These are phyloP conservation scores for Microctonus brassicae DNA, from an alignment of 2,888 invertebrate species.

Conservation along the genomic window DNA sequence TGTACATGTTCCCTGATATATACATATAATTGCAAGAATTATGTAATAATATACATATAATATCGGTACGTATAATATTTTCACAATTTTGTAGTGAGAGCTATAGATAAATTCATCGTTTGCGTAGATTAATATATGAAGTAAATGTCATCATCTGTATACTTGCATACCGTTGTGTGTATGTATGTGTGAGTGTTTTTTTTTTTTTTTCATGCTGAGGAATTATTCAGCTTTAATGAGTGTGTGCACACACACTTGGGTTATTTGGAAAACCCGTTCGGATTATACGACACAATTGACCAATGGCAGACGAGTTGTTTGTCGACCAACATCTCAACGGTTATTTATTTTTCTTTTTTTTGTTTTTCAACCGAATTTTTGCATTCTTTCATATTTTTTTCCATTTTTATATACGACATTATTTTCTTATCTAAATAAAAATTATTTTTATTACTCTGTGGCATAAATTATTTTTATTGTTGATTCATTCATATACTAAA, in stretches of 20 bases:
- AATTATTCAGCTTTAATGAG: not conserved
- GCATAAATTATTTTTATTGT: not conserved
- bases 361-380: not conserved
- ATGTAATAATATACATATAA: too few relatives aligned
- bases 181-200: not conserved
- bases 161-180: not conserved
- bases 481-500: not conserved
- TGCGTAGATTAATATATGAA: not conserved
- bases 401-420: not conserved
- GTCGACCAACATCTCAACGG: not conserved
- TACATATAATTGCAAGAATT: not conserved
- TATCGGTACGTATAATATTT: too few relatives aligned
- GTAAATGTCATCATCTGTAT: too few relatives aligned
- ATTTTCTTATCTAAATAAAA: not conserved
- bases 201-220: not conserved
- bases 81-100: not conserved
- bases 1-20: not conserved
- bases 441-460: not conserved
- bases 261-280: constrained; percentile 14
- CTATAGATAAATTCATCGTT: constrained; percentile 6
- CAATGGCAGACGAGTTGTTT: constrained; percentile 7
- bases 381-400: not conserved
- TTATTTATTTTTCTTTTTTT: not conserved
- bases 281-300: constrained; percentile 5
- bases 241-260: not conserved